Evolutionary conservation across 92 coral and sea anemone genomes (phyloP).

Genomic region (Zoanthus sociatus): DNA sequence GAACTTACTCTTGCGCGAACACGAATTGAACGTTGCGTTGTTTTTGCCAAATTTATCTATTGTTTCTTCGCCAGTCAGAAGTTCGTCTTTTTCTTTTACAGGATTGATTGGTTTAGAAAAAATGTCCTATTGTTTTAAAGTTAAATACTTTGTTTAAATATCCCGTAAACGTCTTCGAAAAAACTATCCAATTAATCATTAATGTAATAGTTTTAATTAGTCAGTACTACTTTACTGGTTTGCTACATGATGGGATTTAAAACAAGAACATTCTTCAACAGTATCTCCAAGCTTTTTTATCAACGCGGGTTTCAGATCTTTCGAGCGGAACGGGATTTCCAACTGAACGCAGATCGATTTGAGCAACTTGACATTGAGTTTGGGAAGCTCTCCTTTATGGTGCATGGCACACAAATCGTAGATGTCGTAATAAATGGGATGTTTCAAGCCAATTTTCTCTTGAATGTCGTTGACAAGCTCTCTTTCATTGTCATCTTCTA

Average conservation of each 20-base stretch:
- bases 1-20: too few relatives aligned
- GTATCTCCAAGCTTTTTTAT: background rate
- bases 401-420: conserved; percentile 8
- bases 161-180: background rate
- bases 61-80: background rate
- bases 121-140: background rate
- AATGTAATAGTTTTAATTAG: background rate
- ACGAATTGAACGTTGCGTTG: too few relatives aligned
- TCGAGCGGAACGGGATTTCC: conserved; percentile 9
- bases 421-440: background rate
- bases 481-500: background rate
- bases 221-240: background rate
- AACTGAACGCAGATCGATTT: background rate
- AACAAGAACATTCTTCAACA: conserved; percentile 2
- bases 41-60: background rate
- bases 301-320: background rate
- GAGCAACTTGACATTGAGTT: background rate
- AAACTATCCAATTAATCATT: background rate
- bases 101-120: background rate
- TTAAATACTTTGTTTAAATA: background rate
- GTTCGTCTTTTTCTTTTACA: background rate
- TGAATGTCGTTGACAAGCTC: background rate
- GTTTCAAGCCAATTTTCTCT: background rate
- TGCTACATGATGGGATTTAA: background rate
- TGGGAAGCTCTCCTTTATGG: background rate